Base-by-base conservation (phyloP, 2,797 vertebrate species). In the Syngnathus acus region DNA sequence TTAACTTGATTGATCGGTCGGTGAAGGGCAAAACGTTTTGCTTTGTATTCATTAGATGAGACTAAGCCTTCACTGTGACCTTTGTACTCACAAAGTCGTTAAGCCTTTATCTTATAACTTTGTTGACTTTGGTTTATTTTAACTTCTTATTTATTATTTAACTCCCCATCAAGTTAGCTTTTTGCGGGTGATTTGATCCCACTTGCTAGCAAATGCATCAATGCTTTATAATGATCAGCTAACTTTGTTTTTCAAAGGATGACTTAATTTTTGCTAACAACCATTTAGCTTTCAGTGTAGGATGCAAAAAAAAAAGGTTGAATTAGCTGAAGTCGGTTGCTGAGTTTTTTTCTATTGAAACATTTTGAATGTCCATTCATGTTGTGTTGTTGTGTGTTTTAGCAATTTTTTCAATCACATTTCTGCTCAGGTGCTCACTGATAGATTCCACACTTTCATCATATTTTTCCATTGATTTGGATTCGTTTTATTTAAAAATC, bases 91-190 rank as follows among this genome's bases (percentile, higher is more conserved):
- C 42, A 23, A 14, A 62, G 21, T 42, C 60, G 26, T 58, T 38
- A 38, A 58, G 55, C 55, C 32, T 9, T 58, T 58, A 38, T 58
- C 55, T 37, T 58, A 37, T 16, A 58, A 38, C 55, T 58, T 58
- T 38, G 26, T 58, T 16, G 55, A 57, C 4, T n/a, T n/a, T n/a
- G 26, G 26, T 55, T 55, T 55, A 32, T 55, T 32, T 32, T 4
- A 57, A 17, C 55, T 17, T 37, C 13, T 21, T 9, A 53, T 21
- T 23, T 21, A 21, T 21, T 5, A 21, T 21, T 51, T n/a, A 9
- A 50, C 17, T 19, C 4, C 17, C 7, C 7, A 1, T 19, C 16
- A 48, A 48, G 50, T 53, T 51, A 9, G 19, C 50, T 21, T n/a
- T n/a, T 51, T 51, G 50, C 7, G 7, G 9, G 50, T 21, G 48